phyloP scores from a whole-genome alignment of 2,113 vertebrate species.

The Petrocephalus zakoni region DNA sequence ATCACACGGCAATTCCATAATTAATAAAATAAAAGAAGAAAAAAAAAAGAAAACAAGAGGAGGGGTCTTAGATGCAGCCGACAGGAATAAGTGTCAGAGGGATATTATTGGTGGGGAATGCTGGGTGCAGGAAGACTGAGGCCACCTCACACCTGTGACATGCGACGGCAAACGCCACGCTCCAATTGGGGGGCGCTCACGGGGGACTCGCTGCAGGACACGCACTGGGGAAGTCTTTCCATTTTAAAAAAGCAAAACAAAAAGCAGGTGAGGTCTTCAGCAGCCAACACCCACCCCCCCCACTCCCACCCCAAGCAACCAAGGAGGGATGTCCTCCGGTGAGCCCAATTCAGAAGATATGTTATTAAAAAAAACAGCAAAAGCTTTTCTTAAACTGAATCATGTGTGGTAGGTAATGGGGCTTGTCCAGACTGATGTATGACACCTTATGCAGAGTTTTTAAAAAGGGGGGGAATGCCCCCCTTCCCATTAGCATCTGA shows the following conservation, averaged over 20 bases:
- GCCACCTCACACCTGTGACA: slow-evolving; percentile 15
- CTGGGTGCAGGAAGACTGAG: slow-evolving; percentile 9
- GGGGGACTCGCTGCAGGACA: slow-evolving; percentile 22
- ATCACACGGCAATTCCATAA: slow-evolving; percentile 27
- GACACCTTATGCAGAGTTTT: slow-evolving; percentile 13
- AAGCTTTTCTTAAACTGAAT: slow-evolving; percentile 29
- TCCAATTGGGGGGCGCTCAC: slow-evolving; percentile 6
- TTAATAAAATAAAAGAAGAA: slow-evolving; percentile 36
- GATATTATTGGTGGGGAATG: slow-evolving; percentile 31
- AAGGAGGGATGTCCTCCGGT: neutral
- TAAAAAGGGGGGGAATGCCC: slow-evolving; percentile 20
- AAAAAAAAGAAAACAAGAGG: neutral
- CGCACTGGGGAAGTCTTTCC: slow-evolving; percentile 44
- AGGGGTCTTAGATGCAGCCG: slow-evolving; percentile 5
- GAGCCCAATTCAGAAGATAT: slow-evolving; percentile 17
- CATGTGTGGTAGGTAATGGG: slow-evolving; percentile 40
- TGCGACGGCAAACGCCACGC: slow-evolving; percentile 25
- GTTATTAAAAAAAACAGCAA: slow-evolving; percentile 18
- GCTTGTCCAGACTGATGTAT: slow-evolving; percentile 35
- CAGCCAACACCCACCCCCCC: neutral
- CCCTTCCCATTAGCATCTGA: slow-evolving; percentile 41
- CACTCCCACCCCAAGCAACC: neutral
- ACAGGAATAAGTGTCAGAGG: slow-evolving; percentile 23
- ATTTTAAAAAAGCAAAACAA: neutral
- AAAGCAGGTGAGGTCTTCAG: neutral